Percentiles rank a stretch among this genome's conserved stretches.
Evolutionary conservation across 2,888 invertebrate species (phyloP).

Genomic region (Amphipyra tragopoginis): DNA sequence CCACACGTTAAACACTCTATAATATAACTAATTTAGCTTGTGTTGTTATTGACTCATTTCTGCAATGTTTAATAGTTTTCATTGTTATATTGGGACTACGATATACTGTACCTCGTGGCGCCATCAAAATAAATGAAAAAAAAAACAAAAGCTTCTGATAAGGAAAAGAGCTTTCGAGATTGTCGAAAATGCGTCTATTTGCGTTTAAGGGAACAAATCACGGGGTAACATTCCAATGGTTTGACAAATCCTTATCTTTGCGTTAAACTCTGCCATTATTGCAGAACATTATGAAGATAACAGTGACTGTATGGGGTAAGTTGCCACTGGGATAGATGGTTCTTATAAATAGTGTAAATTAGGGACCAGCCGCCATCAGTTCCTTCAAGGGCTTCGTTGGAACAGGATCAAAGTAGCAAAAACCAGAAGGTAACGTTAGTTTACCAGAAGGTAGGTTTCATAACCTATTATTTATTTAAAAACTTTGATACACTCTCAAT

Average conservation of each 20-base stretch:
- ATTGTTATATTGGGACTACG: background rate
- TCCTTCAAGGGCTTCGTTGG: slow-evolving; percentile 46
- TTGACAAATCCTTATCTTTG: slow-evolving; percentile 76
- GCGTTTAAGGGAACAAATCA: slow-evolving; percentile 11
- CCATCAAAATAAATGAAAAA: slow-evolving; percentile 1
- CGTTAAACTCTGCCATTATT: slow-evolving; percentile 64
- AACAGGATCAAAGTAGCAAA: slow-evolving; percentile 44
- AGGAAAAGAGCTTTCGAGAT: background rate
- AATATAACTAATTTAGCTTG: too few species aligned
- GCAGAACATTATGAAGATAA: slow-evolving; percentile 66
- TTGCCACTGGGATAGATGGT: slow-evolving; percentile 42
- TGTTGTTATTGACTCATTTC: too few species aligned
- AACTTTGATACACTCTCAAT: background rate
- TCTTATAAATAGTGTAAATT: slow-evolving; percentile 74
- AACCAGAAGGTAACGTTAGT: background rate
- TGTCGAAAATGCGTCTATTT: slow-evolving; percentile 31
- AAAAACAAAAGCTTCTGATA: slow-evolving; percentile 14
- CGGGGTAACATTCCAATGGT: slow-evolving; percentile 71
- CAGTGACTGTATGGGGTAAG: slow-evolving; percentile 66
- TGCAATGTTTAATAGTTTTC: too few species aligned
- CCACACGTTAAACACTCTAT: too few species aligned
- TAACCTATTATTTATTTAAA: background rate
- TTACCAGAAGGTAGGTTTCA: slow-evolving; percentile 65
- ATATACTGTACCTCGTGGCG: slow-evolving; percentile 1
- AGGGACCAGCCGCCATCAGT: slow-evolving; percentile 64